These are phyloP conservation scores for Tenebrio molitor DNA, from an alignment of 1,140 invertebrate species.

Conservation along the genomic window DNA sequence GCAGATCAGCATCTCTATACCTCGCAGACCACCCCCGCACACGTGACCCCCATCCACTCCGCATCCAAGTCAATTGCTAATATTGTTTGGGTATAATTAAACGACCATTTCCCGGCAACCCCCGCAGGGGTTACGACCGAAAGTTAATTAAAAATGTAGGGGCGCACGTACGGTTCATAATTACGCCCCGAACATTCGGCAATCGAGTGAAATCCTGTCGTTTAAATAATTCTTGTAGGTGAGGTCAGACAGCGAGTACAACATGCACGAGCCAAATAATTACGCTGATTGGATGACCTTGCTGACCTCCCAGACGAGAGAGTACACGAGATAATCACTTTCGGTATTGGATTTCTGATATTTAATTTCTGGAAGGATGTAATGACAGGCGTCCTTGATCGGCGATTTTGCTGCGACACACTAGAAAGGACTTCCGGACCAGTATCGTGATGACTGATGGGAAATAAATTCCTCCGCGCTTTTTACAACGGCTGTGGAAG, in stretches of 20 bases:
- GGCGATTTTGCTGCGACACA: not conserved
- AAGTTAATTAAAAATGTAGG: constrained; percentile 36
- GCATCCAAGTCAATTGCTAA: constrained; percentile 28
- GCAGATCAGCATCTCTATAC: constrained; percentile 34
- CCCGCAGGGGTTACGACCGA: constrained; percentile 6
- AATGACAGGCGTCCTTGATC: not conserved
- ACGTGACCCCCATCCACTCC: constrained; percentile 18
- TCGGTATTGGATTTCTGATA: not conserved
- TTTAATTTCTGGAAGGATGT: not conserved
- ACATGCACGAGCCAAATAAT: not conserved
- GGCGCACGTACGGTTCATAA: constrained; percentile 27
- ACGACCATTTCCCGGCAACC: constrained; percentile 12
- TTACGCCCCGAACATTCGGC: not conserved
- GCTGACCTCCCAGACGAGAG: not conserved
- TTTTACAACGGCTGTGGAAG: too few relatives aligned
- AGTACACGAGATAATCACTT: constrained; percentile 15
- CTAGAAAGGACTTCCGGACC: not conserved
- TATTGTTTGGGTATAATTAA: constrained; percentile 39
- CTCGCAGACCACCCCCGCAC: constrained; percentile 18
- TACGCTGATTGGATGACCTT: constrained; percentile 2
- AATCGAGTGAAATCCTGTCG: not conserved
- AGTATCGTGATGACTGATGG: not conserved
- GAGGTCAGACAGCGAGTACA: constrained; percentile 4
- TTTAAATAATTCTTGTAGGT: not conserved
- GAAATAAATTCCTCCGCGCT: too few relatives aligned